Conservation (phyloP, 2,888 invertebrate genomes). For the Tanytarsus gracilentus region DNA sequence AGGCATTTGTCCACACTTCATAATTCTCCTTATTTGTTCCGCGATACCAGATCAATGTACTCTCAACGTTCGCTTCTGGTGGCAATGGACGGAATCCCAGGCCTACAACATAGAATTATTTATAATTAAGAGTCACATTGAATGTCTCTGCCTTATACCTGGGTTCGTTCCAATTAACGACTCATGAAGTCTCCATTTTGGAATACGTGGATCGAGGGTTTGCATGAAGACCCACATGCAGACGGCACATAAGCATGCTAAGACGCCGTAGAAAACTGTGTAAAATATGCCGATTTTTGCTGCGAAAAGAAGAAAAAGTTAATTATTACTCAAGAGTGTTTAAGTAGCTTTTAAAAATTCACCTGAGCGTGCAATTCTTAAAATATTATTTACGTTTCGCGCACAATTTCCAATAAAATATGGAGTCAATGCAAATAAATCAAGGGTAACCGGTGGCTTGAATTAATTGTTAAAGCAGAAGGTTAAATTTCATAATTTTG, state of each 20-base stretch:
- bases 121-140: background rate
- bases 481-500: no score
- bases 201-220: constrained; percentile 79
- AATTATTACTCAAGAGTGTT: background rate
- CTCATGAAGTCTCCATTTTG: constrained; percentile 76
- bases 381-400: no score
- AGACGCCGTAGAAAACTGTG: constrained; percentile 80
- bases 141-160: constrained; percentile 40
- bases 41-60: constrained; percentile 92
- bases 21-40: constrained; percentile 69
- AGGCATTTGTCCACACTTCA: constrained; percentile 66
- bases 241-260: constrained; percentile 84
- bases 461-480: no score
- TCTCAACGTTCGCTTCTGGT: constrained; percentile 73
- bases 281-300: constrained; percentile 94
- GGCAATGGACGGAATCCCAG: constrained; percentile 93
- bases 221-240: constrained; percentile 92
- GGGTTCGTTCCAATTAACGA: constrained; percentile 94
- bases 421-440: no score
- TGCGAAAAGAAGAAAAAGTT: constrained; percentile 39
- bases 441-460: no score
- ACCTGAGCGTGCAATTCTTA: background rate
- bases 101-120: constrained; percentile 42
- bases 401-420: no score
- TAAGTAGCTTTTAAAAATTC: background rate